Conservation (phyloP, 1,140 invertebrate genomes). For the Lordiphosa mommai region DNA sequence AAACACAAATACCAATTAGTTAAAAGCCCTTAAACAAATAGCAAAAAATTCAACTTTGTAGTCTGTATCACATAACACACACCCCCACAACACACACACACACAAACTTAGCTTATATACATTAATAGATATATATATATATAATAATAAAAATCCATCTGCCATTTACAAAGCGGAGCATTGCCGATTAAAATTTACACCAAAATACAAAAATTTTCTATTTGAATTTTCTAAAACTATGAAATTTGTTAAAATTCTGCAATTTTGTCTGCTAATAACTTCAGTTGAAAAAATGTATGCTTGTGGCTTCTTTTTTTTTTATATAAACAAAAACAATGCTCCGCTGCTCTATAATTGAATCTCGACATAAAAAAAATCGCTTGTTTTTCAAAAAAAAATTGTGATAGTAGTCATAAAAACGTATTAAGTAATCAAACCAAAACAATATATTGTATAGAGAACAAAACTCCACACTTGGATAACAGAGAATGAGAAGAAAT, state of each 20-base stretch:
- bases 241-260: too few species aligned
- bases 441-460: constrained; percentile 45
- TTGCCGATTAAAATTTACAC: too few species aligned
- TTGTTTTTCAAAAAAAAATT: constrained; percentile 68
- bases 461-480: too few species aligned
- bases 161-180: constrained; percentile 15
- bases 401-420: constrained; percentile 78
- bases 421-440: constrained; percentile 49
- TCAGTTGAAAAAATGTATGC: too few species aligned
- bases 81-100: constrained; percentile 20
- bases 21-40: constrained; percentile 41
- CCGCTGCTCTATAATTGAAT: constrained; percentile 30
- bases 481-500: too few species aligned
- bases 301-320: background rate
- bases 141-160: constrained; percentile 51
- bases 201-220: too few species aligned
- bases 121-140: constrained; percentile 41
- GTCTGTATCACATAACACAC: constrained; percentile 48
- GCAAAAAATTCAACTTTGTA: constrained; percentile 59
- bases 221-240: too few species aligned
- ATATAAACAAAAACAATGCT: constrained; percentile 31
- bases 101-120: constrained; percentile 54
- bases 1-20: constrained; percentile 55
- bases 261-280: too few species aligned
- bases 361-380: constrained; percentile 49